These are phyloP conservation scores for Agriotes lineatus DNA, from an alignment of 2,888 invertebrate species.

Conservation along the genomic window DNA sequence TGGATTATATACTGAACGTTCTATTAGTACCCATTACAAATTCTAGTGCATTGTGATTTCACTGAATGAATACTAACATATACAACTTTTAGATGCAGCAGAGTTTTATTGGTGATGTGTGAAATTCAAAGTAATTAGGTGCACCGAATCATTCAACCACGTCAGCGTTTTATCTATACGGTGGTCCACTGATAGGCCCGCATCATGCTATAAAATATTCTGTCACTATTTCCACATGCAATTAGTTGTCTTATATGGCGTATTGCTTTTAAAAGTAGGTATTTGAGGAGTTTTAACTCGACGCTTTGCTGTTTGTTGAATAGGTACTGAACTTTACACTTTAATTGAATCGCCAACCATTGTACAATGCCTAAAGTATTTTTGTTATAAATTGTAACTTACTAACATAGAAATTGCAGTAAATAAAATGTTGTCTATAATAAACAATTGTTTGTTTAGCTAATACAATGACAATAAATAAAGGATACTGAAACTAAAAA, in stretches of 20 bases:
- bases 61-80: background rate
- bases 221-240: conserved; percentile 20
- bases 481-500: too few relatives aligned
- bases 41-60: conserved; percentile 6
- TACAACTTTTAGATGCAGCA: conserved; percentile 13
- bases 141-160: conserved; percentile 2
- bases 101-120: conserved; percentile 7
- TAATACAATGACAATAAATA: too few relatives aligned
- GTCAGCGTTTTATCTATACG: background rate
- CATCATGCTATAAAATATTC: conserved; percentile 3
- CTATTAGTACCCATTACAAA: too few relatives aligned
- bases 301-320: conserved; percentile 22
- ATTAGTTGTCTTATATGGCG: conserved; percentile 35
- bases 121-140: conserved; percentile 1
- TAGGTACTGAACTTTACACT: conserved; percentile 11
- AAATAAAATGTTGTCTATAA: conserved; percentile 25
- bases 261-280: conserved; percentile 14
- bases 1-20: too few relatives aligned
- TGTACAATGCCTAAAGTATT: conserved; percentile 13
- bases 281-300: background rate
- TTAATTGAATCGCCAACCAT: conserved; percentile 18
- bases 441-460: too few relatives aligned
- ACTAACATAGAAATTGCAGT: conserved; percentile 10
- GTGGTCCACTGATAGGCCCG: conserved; percentile 1
- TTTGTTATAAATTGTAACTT: conserved; percentile 21